A percentile compares a stretch with the other conserved stretches of the same genome.
Conservation (phyloP, 2,888 invertebrate species). For the Epirrhoe tristata region DNA sequence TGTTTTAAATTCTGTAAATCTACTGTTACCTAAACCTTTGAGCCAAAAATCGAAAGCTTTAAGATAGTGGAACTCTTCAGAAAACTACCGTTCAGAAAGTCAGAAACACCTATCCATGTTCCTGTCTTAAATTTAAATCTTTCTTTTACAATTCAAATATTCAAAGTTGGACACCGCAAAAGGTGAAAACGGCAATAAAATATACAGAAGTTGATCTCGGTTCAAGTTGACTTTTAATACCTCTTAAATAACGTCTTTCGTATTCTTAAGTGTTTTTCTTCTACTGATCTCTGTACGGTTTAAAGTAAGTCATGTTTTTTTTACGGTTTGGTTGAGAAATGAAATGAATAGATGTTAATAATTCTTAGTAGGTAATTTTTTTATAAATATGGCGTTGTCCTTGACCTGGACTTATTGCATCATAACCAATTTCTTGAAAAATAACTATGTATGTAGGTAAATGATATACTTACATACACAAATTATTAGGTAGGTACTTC, state of each 20-base stretch:
- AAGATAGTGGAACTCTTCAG: too few relatives aligned
- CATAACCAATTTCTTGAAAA: too few relatives aligned
- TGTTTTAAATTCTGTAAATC: too few relatives aligned
- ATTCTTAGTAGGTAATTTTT: too few relatives aligned
- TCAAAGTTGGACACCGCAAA: slow-evolving; percentile 56
- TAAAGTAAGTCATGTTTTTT: slow-evolving; percentile 9
- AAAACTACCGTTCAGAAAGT: slow-evolving; percentile 21
- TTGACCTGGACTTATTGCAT: too few relatives aligned
- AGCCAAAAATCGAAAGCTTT: not conserved
- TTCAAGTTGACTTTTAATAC: slow-evolving; percentile 65
- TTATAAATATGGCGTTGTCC: too few relatives aligned
- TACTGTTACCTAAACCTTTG: too few relatives aligned
- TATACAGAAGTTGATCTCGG: slow-evolving; percentile 58
- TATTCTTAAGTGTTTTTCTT: slow-evolving; percentile 25
- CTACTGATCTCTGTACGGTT: slow-evolving; percentile 21
- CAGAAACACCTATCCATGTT: slow-evolving; percentile 52
- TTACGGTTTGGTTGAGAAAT: not conserved
- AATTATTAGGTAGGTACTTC: too few relatives aligned
- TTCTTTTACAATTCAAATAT: slow-evolving; percentile 68
- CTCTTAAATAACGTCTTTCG: slow-evolving; percentile 43
- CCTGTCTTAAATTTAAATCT: slow-evolving; percentile 64
- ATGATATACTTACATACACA: too few relatives aligned
- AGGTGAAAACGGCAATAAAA: slow-evolving; percentile 66
- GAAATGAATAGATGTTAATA: too few relatives aligned
- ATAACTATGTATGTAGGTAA: too few relatives aligned